Evolutionary conservation across 1,140 invertebrate genomes (phyloP).

Genomic region (Atopsyche davidsoni): DNA sequence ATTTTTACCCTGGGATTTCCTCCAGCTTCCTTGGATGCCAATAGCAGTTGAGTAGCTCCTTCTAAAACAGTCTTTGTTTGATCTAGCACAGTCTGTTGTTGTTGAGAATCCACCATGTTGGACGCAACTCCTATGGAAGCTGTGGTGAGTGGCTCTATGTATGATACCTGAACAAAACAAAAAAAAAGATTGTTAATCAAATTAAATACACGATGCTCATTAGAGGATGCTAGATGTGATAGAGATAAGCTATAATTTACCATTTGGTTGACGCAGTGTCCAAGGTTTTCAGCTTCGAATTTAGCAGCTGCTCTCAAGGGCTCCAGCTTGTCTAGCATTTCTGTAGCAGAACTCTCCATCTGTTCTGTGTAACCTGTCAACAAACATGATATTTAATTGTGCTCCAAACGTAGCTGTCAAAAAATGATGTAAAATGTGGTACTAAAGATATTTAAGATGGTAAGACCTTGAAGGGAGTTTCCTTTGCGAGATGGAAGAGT

Average conservation of each 20-base stretch:
- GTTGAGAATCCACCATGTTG: constrained; percentile 81
- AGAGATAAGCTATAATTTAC: too few species aligned
- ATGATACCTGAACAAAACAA: constrained; percentile 37
- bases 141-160: constrained; percentile 78
- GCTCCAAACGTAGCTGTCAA: too few species aligned
- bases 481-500: constrained; percentile 65
- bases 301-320: constrained; percentile 76
- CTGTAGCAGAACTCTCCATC: constrained; percentile 65
- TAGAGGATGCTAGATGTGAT: too few species aligned
- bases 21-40: constrained; percentile 79
- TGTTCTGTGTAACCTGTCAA: constrained; percentile 66
- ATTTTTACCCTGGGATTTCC: constrained; percentile 77
- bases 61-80: constrained; percentile 93
- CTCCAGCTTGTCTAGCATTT: constrained; percentile 75
- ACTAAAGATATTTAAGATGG: too few species aligned
- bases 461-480: constrained; percentile 73
- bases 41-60: constrained; percentile 78
- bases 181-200: too few species aligned
- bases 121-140: constrained; percentile 84
- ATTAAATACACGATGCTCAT: too few species aligned
- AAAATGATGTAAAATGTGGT: too few species aligned
- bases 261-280: constrained; percentile 80
- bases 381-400: too few species aligned
- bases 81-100: constrained; percentile 83
- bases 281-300: constrained; percentile 88